Conservation (phyloP, 92 coral and sea anemone species). For the Pocillopora meandrina region DNA sequence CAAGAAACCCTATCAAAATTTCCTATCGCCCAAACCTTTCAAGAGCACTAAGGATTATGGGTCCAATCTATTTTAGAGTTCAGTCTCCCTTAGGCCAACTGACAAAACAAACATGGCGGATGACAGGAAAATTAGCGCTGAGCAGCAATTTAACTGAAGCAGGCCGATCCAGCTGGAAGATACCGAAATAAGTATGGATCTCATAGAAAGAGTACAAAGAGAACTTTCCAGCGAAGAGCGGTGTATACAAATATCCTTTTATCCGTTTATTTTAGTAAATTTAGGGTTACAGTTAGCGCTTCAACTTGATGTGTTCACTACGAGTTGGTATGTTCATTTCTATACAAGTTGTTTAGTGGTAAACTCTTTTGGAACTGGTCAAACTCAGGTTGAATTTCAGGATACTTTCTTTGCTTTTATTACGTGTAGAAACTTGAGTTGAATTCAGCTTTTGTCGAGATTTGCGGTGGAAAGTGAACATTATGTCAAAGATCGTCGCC, state of each 20-base stretch:
- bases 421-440: no score
- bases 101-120: slow-evolving; percentile 70
- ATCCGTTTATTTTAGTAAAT: not conserved
- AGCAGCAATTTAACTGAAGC: not conserved
- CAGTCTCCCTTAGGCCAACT: slow-evolving; percentile 8
- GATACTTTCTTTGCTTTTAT: no score
- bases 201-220: slow-evolving; percentile 51
- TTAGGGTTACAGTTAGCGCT: not conserved
- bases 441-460: no score
- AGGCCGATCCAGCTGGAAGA: slow-evolving; percentile 1
- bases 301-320: not conserved
- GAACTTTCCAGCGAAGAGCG: slow-evolving; percentile 58
- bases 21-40: no score
- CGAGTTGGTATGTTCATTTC: not conserved
- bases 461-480: no score
- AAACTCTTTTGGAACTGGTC: no score
- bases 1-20: no score
- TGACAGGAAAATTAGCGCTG: slow-evolving; percentile 19
- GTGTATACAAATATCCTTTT: slow-evolving; percentile 73
- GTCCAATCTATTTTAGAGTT: not conserved
- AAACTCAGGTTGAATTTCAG: no score
- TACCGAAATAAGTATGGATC: slow-evolving; percentile 37
- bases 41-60: no score
- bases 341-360: not conserved
- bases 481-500: no score